Evolutionary conservation across 2,113 vertebrate genomes (phyloP), one percentile per base, ranked within the genome.

Genomic region (Muntiacus muntjak): DNA sequence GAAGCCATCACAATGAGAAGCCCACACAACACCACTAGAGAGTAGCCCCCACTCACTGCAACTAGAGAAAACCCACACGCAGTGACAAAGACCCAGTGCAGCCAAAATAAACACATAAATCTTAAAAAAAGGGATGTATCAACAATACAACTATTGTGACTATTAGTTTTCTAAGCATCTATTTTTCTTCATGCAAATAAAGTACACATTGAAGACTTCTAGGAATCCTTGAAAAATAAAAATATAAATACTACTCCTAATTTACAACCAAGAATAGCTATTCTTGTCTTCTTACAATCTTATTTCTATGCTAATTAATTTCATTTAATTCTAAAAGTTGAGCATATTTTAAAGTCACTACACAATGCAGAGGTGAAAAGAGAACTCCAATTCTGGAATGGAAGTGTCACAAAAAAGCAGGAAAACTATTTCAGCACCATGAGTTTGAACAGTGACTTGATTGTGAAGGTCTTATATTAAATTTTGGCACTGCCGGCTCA

Each of bases 161-260:
- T 82, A 54, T 81, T 91, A 10, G 10, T 91, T 95, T 96, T n/a
- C 12, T 79, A 36, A 84, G 57, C 12, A n/a, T 82, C 79, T 90
- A 82, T 91, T 92, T 87, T 96, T 89, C 50, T 86, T 86, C 60
- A 71, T 85, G 47, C 40, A 90, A 91, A 45, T 76, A 85, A 47
- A 23, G 71, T 9, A 43, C 8, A 28, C 47, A 58, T 13, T 84
- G n/a, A 92, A 95, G 57, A 83, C 40, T 33, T 89, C 43, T 33
- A 95, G 64, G 16, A 76, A 84, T 89, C 45, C n/a, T 71, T 87
- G 23, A 89, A 89, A 78, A 88, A 47, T n/a, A 67, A 82, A 89
- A 94, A 45, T n/a, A 93, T 28, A 83, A 93, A 40, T 79, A 58
- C 8, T 47, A 33, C 5, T 30, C 30, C 62, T 26, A 54, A 47